These are phyloP conservation scores for Oreochromis spilurus DNA, from an alignment of 2,113 vertebrate genomes.

Conservation along the genomic window DNA sequence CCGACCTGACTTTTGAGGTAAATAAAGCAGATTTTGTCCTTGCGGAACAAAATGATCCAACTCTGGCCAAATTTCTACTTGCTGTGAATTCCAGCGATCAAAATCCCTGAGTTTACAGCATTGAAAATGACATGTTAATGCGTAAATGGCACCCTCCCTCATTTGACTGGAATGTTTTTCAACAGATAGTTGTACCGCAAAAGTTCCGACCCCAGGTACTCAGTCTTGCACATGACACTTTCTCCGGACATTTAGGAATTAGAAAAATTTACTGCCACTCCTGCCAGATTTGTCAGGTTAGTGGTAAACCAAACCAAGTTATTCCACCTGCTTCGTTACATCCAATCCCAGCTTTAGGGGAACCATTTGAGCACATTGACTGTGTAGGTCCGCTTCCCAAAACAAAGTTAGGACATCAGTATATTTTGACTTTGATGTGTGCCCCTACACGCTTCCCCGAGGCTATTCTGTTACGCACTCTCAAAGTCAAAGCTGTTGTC, in stretches of 20 bases:
- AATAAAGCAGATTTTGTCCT: not conserved
- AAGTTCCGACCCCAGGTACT: fast-evolving
- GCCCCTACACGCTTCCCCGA: fast-evolving
- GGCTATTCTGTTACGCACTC: too few relatives aligned
- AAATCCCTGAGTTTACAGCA: not conserved
- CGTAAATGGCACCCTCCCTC: not conserved
- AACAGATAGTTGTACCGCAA: fast-evolving
- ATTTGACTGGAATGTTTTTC: fast-evolving
- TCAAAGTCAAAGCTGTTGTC: not conserved
- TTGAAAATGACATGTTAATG: not conserved
- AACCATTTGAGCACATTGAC: too few relatives aligned
- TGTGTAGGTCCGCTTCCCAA: too few relatives aligned
- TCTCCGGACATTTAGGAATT: not conserved
- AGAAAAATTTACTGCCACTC: not conserved
- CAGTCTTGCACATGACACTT: not conserved
- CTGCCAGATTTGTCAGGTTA: not conserved
- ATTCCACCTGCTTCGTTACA: too few relatives aligned
- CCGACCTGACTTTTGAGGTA: not conserved
- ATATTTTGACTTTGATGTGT: too few relatives aligned
- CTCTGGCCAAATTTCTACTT: not conserved
- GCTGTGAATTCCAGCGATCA: not conserved
- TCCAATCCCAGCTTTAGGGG: too few relatives aligned
- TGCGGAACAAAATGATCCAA: not conserved
- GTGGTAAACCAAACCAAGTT: too few relatives aligned
- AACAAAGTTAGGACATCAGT: too few relatives aligned